These are phyloP conservation scores for Sylvietta virens DNA, from an alignment of 2,113 vertebrate species.

Conservation along the genomic window DNA sequence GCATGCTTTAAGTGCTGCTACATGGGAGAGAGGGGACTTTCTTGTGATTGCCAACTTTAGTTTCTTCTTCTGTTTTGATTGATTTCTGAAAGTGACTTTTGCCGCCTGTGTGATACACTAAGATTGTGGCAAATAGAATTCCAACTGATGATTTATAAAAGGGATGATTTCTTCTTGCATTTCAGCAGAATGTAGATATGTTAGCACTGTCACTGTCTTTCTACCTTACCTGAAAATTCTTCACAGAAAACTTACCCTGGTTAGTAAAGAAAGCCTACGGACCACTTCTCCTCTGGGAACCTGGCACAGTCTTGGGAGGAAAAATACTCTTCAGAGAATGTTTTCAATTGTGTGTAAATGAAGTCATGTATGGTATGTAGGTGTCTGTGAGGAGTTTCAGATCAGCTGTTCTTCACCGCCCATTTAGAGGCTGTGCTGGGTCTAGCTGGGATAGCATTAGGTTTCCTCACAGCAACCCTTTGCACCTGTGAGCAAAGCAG, in stretches of 20 bases:
- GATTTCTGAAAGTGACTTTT: background rate
- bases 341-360: background rate
- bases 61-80: background rate
- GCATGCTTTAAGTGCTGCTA: background rate
- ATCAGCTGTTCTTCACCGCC: background rate
- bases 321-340: background rate
- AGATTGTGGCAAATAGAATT: background rate
- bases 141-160: rapidly evolving
- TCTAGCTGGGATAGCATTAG: background rate
- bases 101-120: background rate
- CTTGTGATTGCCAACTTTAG: background rate
- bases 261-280: background rate
- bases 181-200: background rate
- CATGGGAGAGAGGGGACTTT: background rate
- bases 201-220: background rate
- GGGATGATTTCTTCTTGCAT: background rate
- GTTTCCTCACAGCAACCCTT: background rate
- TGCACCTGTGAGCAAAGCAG: background rate
- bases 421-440: background rate
- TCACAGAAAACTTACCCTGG: background rate
- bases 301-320: background rate
- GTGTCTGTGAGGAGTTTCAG: background rate
- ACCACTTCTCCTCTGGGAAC: background rate
- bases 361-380: rapidly evolving
- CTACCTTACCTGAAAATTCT: background rate